Percentiles rank a stretch among this genome's conserved stretches.
Conservation (phyloP, 2,113 vertebrate genomes). For the Danionella cerebrum region DNA sequence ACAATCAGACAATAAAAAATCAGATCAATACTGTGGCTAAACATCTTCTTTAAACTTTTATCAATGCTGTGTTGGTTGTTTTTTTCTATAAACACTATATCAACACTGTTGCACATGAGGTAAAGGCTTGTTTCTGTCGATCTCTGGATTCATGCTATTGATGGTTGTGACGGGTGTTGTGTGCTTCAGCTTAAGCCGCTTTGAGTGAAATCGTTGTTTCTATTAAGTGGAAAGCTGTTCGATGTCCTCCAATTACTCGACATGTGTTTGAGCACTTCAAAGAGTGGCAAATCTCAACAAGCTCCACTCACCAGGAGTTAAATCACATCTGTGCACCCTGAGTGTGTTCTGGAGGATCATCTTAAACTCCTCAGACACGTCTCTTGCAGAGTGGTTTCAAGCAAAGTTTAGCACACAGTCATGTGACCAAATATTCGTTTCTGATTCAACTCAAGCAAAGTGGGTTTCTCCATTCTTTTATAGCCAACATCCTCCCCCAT, state of each 20-base stretch:
- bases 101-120: too few species aligned
- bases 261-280: conserved; percentile 4
- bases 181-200: not conserved
- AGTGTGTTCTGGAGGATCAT: conserved; percentile 49
- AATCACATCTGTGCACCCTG: conserved; percentile 20
- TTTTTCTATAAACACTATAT: too few species aligned
- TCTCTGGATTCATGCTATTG: too few species aligned
- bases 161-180: too few species aligned
- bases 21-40: too few species aligned
- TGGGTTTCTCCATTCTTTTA: conserved; percentile 23
- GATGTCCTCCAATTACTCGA: not conserved
- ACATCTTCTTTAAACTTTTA: too few species aligned
- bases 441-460: conserved; percentile 29
- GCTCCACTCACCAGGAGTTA: not conserved
- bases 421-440: not conserved
- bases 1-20: too few species aligned
- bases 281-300: not conserved
- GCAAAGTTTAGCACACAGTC: not conserved
- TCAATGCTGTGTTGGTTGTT: too few species aligned
- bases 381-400: too few species aligned
- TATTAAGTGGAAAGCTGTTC: conserved; percentile 12
- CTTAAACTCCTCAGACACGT: conserved; percentile 17
- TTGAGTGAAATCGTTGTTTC: not conserved
- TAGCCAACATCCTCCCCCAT: not conserved
- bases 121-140: too few species aligned